Base-by-base conservation (phyloP, 1,140 invertebrate genomes). In the Euglossa dilemma region DNA sequence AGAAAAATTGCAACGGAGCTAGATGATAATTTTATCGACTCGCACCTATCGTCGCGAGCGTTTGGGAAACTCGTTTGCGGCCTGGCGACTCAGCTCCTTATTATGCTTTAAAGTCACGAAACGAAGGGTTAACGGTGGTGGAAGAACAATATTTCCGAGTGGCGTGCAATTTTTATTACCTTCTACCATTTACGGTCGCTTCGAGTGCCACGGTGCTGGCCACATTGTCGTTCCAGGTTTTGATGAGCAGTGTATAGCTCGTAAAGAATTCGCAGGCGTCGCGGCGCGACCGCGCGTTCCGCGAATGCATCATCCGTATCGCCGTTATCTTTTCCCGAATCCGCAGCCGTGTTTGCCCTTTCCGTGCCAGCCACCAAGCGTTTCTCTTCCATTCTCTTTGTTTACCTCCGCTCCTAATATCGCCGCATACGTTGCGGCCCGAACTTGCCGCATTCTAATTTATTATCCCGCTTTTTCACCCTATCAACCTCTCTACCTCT, bases 141-240 rank as follows among this genome's bases (percentile, higher is more conserved):
- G n/a, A 20, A 20, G 56, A 47, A 47, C n/a, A 43, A 72, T 57
- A 57, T 56, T 72, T 56, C 71, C 18, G 43, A 45, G 56, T 12
- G n/a, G 43, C 56, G n/a, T 47, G n/a, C 36, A 74, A 74, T 74
- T 74, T 61, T 61, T 74, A 59, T 74, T 59, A 43, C 28, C 6
- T 47, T 16, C 16, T n/a, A 57, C 61, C 54, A 59, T 74, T 74
- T 74, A 74, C 25, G 18, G 43, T 25, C 47, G 43, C 47, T 47
- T 47, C 36, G 23, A 59, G n/a, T 9, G 28, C 6, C 0, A n/a
- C 6, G n/a, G n/a, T n/a, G 11, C 0, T 8, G 28, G 9, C 0
- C 36, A 20, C 43, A 20, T 61, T 28, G 56, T 59, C 36, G 72
- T 74, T 59, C 45, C 43, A 8, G 56, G 8, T 47, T 61, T 74